Evolutionary conservation across 2,113 vertebrate genomes (phyloP).

Genomic region (Trichechus manatus): DNA sequence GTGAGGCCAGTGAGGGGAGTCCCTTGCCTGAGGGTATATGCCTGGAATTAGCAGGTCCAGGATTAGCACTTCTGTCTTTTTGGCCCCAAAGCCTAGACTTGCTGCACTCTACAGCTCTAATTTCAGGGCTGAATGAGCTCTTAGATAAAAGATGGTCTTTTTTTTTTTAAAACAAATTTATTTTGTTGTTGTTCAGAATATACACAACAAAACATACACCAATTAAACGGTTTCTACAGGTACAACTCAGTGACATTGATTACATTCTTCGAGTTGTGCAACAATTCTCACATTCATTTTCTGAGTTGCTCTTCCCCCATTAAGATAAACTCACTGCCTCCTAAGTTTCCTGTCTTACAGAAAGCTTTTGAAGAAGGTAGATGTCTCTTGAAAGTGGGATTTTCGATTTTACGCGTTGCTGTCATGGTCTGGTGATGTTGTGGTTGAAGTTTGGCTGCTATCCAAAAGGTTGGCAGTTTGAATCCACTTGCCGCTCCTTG

Average conservation of each 20-base stretch:
- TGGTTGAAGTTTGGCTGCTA: no score
- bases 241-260: background rate
- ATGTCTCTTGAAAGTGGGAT: background rate
- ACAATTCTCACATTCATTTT: no score
- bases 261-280: background rate
- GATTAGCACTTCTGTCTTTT: background rate
- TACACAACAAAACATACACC: background rate
- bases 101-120: accelerated
- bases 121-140: background rate
- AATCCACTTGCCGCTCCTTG: no score
- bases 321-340: background rate
- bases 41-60: background rate
- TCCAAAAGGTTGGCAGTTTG: no score
- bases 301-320: background rate
- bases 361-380: slow-evolving; percentile 60
- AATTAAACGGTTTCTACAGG: background rate
- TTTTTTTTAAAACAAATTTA: background rate
- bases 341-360: background rate
- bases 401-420: accelerated
- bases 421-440: no score
- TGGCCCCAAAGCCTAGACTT: background rate
- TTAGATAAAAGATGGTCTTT: slow-evolving; percentile 19
- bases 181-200: background rate
- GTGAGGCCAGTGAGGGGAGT: no score
- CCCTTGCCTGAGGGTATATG: background rate